Percentiles rank a stretch among this genome's conserved stretches.
Evolutionary conservation across 2,888 invertebrate genomes (phyloP).

Genomic region (Amiota communis): DNA sequence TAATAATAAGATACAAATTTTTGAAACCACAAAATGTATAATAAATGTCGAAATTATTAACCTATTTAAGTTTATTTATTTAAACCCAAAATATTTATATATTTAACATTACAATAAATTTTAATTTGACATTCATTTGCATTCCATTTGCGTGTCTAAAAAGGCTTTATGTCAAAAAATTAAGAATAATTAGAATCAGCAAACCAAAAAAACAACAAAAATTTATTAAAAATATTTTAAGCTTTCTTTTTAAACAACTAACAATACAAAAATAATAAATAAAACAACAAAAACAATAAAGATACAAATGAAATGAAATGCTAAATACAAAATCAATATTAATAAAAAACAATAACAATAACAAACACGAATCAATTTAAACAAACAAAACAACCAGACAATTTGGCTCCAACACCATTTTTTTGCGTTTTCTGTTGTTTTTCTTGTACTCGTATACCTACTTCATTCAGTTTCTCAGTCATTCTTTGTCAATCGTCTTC

Average conservation of each 20-base stretch:
- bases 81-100: background rate
- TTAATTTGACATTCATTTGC: slow-evolving; percentile 5
- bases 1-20: slow-evolving; percentile 30
- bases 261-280: background rate
- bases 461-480: background rate
- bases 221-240: slow-evolving; percentile 6
- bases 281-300: background rate
- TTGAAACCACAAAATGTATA: slow-evolving; percentile 53
- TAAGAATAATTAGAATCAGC: background rate
- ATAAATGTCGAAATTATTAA: slow-evolving; percentile 63
- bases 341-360: slow-evolving; percentile 32
- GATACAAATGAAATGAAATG: background rate
- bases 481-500: too few relatives aligned
- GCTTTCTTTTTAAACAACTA: background rate
- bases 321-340: slow-evolving; percentile 7
- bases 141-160: background rate
- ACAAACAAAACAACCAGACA: slow-evolving; percentile 59
- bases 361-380: slow-evolving; percentile 58
- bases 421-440: slow-evolving; percentile 32
- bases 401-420: slow-evolving; percentile 57
- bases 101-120: background rate
- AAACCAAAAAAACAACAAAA: background rate
- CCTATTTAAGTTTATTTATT: slow-evolving; percentile 49
- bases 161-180: background rate
- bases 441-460: slow-evolving; percentile 33